Evolutionary conservation across 2,113 vertebrate species (phyloP).

Genomic region (Fregata magnificens): DNA sequence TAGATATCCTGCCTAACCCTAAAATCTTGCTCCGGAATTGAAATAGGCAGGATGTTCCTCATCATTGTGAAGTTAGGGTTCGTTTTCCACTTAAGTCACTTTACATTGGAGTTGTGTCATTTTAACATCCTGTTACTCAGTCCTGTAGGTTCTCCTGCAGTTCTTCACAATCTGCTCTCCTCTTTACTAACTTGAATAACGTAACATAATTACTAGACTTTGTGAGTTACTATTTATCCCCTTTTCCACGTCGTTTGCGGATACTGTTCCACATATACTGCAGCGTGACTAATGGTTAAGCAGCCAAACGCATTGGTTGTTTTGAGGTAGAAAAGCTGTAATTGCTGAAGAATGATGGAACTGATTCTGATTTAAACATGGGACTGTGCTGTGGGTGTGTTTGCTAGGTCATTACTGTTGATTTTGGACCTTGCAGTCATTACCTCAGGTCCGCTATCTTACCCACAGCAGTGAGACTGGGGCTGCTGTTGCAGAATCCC

Average conservation of each 20-base stretch:
- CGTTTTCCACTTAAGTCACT: not conserved
- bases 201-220: not conserved
- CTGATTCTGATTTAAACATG: not conserved
- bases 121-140: not conserved
- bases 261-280: not conserved
- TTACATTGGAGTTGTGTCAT: not conserved
- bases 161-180: not conserved
- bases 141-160: not conserved
- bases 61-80: not conserved
- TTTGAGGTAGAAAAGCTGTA: not conserved
- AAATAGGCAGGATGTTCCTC: not conserved
- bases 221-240: not conserved
- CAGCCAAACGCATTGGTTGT: not conserved
- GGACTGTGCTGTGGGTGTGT: not conserved
- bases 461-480: not conserved
- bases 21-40: not conserved
- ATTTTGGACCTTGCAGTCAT: not conserved
- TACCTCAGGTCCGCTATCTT: not conserved
- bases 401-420: not conserved
- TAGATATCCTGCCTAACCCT: not conserved
- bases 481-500: not conserved
- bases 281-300: not conserved
- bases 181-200: not conserved
- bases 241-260: not conserved
- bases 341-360: not conserved